Evolutionary conservation across 2,113 vertebrate genomes (phyloP).

Genomic region (Leptocoma aspasia): DNA sequence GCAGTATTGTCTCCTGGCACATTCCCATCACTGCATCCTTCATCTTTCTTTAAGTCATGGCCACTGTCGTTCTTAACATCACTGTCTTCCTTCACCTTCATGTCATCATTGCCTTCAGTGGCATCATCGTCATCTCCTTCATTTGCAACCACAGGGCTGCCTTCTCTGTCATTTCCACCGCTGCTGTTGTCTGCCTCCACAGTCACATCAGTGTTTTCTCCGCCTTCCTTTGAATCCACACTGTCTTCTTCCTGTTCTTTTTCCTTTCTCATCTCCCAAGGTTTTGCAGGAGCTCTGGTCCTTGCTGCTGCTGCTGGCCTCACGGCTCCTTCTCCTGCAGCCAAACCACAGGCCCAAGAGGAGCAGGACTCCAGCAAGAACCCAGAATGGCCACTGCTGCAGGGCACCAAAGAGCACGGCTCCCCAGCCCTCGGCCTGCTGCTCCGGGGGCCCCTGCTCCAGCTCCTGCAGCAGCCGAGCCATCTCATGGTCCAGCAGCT

Average conservation of each 20-base stretch:
- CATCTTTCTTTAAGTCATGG: rapidly evolving
- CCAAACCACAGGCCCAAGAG: not conserved
- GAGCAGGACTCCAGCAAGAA: not conserved
- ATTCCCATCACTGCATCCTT: not conserved
- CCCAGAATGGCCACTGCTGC: not conserved
- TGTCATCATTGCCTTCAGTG: too few species aligned
- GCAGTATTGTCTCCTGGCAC: not conserved
- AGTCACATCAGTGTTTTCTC: too few species aligned
- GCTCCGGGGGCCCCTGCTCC: not conserved
- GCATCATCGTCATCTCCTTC: rapidly evolving
- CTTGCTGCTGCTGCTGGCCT: not conserved
- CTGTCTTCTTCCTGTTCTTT: rapidly evolving
- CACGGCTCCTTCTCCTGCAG: rapidly evolving
- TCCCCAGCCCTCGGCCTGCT: not conserved
- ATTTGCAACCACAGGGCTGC: too few species aligned
- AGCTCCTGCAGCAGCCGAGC: not conserved
- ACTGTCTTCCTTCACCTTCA: not conserved
- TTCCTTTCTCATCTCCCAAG: rapidly evolving
- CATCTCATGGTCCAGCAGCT: not conserved
- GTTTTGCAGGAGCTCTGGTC: not conserved
- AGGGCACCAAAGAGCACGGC: not conserved
- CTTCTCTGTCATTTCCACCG: not conserved
- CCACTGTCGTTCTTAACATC: rapidly evolving
- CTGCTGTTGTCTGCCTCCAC: rapidly evolving
- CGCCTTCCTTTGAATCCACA: rapidly evolving